phyloP scores from a whole-genome alignment of 1,140 invertebrate genomes.

The Leucophenga varia region DNA sequence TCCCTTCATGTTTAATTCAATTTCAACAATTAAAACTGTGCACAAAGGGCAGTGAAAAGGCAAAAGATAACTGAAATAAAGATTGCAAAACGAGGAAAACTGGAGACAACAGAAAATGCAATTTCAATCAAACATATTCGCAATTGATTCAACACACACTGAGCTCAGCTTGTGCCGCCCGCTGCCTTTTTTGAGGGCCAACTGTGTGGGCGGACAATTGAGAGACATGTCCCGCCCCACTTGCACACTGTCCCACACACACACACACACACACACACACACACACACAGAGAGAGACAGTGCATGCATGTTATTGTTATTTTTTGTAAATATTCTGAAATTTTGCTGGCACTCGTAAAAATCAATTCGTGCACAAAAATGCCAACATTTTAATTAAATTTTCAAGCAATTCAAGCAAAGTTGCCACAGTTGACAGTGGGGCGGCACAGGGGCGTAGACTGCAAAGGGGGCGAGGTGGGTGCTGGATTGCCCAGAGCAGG shows the following conservation, averaged over 20 bases:
- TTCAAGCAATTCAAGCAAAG: constrained; percentile 37
- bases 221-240: constrained; percentile 3
- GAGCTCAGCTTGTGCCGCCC: too few relatives aligned
- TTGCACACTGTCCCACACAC: background rate
- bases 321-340: constrained; percentile 13
- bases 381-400: constrained; percentile 49
- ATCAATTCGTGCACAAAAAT: constrained; percentile 36
- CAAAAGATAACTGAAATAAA: constrained; percentile 2
- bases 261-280: background rate
- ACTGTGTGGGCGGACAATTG: too few relatives aligned
- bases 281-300: background rate
- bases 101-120: constrained; percentile 14
- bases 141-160: constrained; percentile 32
- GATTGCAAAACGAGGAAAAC: too few relatives aligned
- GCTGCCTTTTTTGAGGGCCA: constrained; percentile 4
- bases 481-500: background rate
- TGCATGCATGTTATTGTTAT: background rate
- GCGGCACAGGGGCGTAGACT: background rate
- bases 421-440: constrained; percentile 32
- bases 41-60: constrained; percentile 4
- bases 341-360: too few relatives aligned
- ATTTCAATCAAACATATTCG: constrained; percentile 21
- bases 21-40: constrained; percentile 9
- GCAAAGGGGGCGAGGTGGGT: too few relatives aligned
- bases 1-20: too few relatives aligned